These are phyloP conservation scores for Sciurus niger DNA, from an alignment of 2,113 vertebrate species.

Conservation along the genomic window DNA sequence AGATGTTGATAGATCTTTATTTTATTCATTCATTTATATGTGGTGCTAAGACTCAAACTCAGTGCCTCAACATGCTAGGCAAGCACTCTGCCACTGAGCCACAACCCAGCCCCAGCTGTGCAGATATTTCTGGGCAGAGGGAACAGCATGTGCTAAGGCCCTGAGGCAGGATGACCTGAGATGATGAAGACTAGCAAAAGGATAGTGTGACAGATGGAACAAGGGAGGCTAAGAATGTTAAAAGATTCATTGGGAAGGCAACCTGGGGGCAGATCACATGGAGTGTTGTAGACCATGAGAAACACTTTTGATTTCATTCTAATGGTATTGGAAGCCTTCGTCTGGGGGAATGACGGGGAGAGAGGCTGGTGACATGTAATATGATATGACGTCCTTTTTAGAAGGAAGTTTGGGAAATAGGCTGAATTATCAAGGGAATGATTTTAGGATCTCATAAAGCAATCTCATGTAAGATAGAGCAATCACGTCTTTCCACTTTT, in stretches of 20 bases:
- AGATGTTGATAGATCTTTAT: too few species aligned
- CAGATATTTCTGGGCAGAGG: background rate
- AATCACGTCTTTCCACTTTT: background rate
- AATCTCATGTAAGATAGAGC: background rate
- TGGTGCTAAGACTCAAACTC: too few species aligned
- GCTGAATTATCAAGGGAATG: background rate
- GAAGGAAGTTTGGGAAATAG: background rate
- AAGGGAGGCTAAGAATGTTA: background rate
- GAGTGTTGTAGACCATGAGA: background rate
- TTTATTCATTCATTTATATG: too few species aligned
- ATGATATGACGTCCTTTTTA: constrained; percentile 4
- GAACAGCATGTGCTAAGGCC: background rate
- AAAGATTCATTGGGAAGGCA: background rate
- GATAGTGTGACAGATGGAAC: background rate
- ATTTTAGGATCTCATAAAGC: background rate
- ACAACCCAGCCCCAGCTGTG: background rate
- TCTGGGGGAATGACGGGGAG: background rate
- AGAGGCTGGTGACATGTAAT: background rate
- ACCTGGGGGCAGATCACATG: background rate
- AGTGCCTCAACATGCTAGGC: too few species aligned
- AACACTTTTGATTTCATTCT: constrained; percentile 1
- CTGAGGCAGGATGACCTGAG: background rate
- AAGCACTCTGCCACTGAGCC: too few species aligned
- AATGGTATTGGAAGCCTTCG: background rate
- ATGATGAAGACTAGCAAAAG: background rate